Evolutionary conservation across 2,113 vertebrate genomes (phyloP).

Genomic region (Mirounga angustirostris): DNA sequence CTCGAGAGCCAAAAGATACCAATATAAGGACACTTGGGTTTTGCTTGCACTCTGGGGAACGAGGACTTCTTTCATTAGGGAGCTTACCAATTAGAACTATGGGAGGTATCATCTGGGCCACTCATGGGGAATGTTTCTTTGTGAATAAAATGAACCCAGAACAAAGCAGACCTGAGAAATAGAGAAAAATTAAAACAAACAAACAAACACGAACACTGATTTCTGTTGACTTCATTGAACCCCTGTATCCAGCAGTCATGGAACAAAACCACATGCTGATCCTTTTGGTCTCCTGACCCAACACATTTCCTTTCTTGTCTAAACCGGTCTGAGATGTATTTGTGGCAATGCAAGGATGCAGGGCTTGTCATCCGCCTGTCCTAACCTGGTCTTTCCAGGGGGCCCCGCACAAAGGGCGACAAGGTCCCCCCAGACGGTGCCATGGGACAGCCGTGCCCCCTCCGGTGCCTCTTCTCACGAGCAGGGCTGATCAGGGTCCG

Average conservation of each 20-base stretch:
- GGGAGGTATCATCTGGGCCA: background rate
- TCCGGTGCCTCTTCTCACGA: background rate
- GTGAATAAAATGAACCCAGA: background rate
- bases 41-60: background rate
- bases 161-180: background rate
- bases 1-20: background rate
- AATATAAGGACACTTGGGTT: background rate
- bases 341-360: background rate
- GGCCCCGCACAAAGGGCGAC: background rate
- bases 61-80: background rate
- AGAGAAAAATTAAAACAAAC: background rate
- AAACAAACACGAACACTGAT: background rate
- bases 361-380: fast-evolving
- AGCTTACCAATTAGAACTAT: background rate
- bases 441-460: fast-evolving
- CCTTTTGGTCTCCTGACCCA: background rate
- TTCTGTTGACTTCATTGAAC: background rate
- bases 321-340: background rate
- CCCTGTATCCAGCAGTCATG: too few relatives aligned
- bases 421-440: fast-evolving
- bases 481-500: fast-evolving
- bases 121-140: background rate
- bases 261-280: background rate
- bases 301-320: background rate
- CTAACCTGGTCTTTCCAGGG: background rate